Evolutionary conservation across 2,797 vertebrate genomes (phyloP), one percentile per base, ranked within the genome.

Genomic region (Eurystomus glaucurus): DNA sequence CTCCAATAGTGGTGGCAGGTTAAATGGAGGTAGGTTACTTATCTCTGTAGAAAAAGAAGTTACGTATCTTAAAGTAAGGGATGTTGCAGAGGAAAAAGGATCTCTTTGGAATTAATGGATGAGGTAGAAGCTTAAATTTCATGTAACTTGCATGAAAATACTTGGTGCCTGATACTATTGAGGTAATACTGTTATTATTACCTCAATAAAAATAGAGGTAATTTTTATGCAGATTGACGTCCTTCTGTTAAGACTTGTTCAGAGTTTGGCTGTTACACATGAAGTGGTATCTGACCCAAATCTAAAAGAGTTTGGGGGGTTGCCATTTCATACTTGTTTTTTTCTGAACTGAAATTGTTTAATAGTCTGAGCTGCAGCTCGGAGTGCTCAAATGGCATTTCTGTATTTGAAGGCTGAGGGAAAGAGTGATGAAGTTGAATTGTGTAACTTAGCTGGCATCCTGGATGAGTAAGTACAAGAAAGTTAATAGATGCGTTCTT

Each of bases 371-470:
- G 60, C 55, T 87, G 48, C 31, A 85, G 29, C 65, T 89, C 12
- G 1, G 15, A 37, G 11, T 51, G 28, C 43, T 95, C 35, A 29
- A 35, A 37, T 8, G 16, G 14, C 0, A 0, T 54, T 75, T 69
- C 39, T 86, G 8, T 60, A 9, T 45, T 79, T 58, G 62, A 45
- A 78, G 15, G n/a, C 1, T 77, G 70, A 69, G 81, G 66, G 29
- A 80, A 80, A 91, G 58, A 1, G 1, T 45, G 64, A 31, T 74
- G 64, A 54, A 74, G 50, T 70, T 54, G n/a, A 66, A 72, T 66
- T 81, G 77, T 2, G 9, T 97, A 79, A 96, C 33, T 62, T 35
- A 48, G 48, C 72, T 92, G 87, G 75, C 86, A 91, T 93, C 41
- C 72, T 84, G 80, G 46, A 45, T 91, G 76, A 75, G 41, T 88